phyloP scores from a whole-genome alignment of 2,113 vertebrate species.

The Ceyx margarethae region DNA sequence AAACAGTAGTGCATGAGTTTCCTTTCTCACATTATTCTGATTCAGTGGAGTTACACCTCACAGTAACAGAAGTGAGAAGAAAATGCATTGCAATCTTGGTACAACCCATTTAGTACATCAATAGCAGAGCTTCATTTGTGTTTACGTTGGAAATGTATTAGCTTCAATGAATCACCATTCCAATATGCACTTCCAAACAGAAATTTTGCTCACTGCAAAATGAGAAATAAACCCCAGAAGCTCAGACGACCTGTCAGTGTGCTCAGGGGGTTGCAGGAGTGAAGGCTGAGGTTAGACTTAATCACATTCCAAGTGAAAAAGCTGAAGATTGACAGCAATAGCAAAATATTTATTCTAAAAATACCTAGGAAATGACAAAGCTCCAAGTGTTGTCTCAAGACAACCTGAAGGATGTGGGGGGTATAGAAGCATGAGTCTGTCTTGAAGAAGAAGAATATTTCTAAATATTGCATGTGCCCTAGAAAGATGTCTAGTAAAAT shows the following conservation, averaged over 20 bases:
- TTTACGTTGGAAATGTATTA: slow-evolving; percentile 10
- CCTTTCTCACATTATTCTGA: slow-evolving; percentile 63
- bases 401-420: slow-evolving; percentile 57
- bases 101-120: background rate
- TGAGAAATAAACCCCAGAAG: slow-evolving; percentile 37
- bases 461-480: background rate
- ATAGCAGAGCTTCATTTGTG: background rate
- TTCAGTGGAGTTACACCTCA: slow-evolving; percentile 58
- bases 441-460: background rate
- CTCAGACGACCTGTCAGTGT: slow-evolving; percentile 36
- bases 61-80: slow-evolving; percentile 57
- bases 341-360: slow-evolving; percentile 52
- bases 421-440: background rate
- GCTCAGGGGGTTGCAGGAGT: slow-evolving; percentile 13
- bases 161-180: background rate
- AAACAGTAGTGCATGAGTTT: slow-evolving; percentile 48
- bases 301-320: slow-evolving; percentile 54
- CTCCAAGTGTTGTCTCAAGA: slow-evolving; percentile 55
- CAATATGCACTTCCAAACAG: background rate
- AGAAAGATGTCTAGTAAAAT: slow-evolving; percentile 34
- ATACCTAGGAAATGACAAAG: slow-evolving; percentile 57
- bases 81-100: slow-evolving; percentile 3
- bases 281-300: slow-evolving; percentile 53
- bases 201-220: slow-evolving; percentile 28
- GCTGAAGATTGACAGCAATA: slow-evolving; percentile 56